phyloP scores from a whole-genome alignment of 2,113 vertebrate genomes.

The Pitta sordida region DNA sequence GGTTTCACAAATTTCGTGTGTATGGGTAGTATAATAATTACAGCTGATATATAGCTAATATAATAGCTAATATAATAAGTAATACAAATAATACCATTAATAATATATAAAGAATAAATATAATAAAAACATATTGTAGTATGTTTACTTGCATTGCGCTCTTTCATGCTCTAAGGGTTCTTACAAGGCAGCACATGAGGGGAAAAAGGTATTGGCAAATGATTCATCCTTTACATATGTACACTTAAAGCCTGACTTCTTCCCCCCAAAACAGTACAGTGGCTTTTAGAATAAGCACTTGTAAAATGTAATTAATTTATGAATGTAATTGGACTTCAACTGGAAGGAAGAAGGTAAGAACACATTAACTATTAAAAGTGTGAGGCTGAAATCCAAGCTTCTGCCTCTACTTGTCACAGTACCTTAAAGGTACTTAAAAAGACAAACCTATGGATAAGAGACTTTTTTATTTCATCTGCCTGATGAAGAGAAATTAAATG shows the following conservation, averaged over 20 bases:
- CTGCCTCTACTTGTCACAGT: background rate
- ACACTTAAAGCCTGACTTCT: background rate
- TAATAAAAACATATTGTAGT: too few species aligned
- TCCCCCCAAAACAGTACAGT: fast-evolving
- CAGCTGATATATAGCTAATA: too few species aligned
- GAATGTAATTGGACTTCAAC: background rate
- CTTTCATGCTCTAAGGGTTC: background rate
- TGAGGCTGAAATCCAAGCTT: background rate
- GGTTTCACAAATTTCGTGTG: background rate
- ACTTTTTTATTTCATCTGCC: background rate
- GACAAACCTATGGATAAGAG: background rate
- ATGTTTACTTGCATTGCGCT: background rate
- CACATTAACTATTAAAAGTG: background rate
- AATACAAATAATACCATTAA: too few species aligned
- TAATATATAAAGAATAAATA: too few species aligned
- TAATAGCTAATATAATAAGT: too few species aligned
- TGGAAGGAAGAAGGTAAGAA: background rate
- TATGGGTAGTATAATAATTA: background rate
- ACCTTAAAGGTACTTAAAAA: background rate
- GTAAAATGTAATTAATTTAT: background rate
- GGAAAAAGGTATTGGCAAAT: fast-evolving
- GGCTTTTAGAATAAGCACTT: background rate
- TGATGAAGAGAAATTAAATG: background rate
- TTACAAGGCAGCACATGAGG: background rate
- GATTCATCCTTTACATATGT: fast-evolving